Evolutionary conservation across 2,113 vertebrate species (phyloP), one percentile per base, ranked within the genome.

Genomic region (Thryonomys swinderianus): DNA sequence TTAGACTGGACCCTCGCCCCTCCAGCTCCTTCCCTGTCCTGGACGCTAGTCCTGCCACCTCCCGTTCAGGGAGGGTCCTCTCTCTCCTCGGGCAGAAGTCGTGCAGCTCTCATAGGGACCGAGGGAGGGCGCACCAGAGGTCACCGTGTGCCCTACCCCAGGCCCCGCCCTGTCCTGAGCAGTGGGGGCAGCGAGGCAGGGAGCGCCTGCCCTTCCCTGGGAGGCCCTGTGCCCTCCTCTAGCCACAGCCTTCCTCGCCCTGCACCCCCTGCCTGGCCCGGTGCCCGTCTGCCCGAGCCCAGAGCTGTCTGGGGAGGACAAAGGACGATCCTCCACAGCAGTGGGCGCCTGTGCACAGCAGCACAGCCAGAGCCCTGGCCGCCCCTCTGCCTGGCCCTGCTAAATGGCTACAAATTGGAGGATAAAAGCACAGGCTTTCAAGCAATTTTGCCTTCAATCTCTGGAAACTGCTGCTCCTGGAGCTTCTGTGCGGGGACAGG

Each of bases 371-470:
- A 67, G 92, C 85, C 80, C 42, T 2, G 1, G 16, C 92, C 25
- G 95, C 90, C 93, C 96, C 96, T 97, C 92, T 32, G 16, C 95
- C 93, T n/a, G 14, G 96, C 69, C 90, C 83, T 74, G 85, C 92
- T 96, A 97, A 98, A 89, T 97, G 93, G 95, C 94, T 88, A 88
- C 96, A 97, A 95, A 97, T 94, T 97, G 92, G 80, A 95, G 95
- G 88, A 96, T 97, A 82, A 97, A 94, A 97, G 92, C 91, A 34
- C 80, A 97, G 95, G 95, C 95, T 97, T 98, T 97, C 93, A 96
- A 91, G 94, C 97, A 97, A 97, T 98, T 97, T 96, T 95, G 96
- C 94, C 80, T 97, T 96, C 97, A 96, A 90, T 97, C 95, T 97
- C 96, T 89, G 92, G 90, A 71, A 97, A 97, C 93, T 45, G 96